phyloP scores from a whole-genome alignment of 2,113 vertebrate genomes.

The Piaya cayana region DNA sequence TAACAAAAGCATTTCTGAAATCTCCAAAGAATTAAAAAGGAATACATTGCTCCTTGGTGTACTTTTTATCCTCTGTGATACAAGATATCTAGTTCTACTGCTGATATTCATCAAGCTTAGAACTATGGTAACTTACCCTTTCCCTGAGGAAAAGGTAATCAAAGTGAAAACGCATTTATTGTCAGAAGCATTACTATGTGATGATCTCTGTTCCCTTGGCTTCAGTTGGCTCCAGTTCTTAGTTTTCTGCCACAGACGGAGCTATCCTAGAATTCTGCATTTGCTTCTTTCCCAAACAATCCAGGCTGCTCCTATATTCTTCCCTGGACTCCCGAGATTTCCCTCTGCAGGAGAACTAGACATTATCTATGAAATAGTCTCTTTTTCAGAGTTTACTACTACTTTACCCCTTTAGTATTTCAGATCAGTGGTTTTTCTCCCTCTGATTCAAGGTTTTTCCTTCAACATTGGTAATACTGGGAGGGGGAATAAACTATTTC shows the following conservation, averaged over 20 bases:
- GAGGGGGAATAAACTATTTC: neutral
- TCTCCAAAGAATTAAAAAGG: neutral
- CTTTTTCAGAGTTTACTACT: neutral
- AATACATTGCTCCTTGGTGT: neutral
- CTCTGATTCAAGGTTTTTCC: neutral
- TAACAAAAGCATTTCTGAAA: neutral
- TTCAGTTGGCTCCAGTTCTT: neutral
- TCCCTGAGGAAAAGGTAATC: neutral
- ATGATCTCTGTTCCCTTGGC: neutral
- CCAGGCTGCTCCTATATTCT: neutral
- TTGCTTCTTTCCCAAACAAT: accelerated
- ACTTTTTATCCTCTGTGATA: neutral
- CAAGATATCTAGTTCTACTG: neutral
- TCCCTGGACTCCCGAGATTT: neutral
- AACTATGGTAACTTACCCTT: neutral
- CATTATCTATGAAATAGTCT: neutral
- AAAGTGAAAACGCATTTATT: neutral
- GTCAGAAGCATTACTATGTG: neutral
- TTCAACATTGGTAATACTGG: neutral
- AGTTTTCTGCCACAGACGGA: neutral
- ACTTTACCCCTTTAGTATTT: neutral
- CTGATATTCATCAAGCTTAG: neutral
- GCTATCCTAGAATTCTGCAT: neutral
- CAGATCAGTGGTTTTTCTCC: neutral
- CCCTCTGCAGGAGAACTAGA: neutral